phyloP scores from a whole-genome alignment of 2,888 invertebrate genomes.

The Bhutanitis thaidina region DNA sequence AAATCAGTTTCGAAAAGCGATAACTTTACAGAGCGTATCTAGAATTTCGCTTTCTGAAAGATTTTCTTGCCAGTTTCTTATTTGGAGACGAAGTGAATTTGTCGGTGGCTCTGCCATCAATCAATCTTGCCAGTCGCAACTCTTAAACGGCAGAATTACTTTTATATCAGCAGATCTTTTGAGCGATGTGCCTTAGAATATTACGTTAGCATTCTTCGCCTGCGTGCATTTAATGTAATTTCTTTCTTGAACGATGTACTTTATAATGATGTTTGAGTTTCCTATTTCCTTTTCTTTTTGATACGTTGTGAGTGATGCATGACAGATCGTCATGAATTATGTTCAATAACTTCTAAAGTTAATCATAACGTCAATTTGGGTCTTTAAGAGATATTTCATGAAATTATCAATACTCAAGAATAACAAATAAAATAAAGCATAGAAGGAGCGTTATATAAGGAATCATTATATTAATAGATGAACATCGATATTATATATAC shows the following conservation, averaged over 20 bases:
- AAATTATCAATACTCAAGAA: no score
- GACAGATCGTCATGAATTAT: neutral
- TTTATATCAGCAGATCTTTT: conserved; percentile 64
- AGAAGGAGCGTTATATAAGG: no score
- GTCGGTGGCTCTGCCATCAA: conserved; percentile 63
- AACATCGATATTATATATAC: no score
- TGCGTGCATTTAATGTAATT: conserved; percentile 32
- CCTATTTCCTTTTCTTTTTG: conserved; percentile 37
- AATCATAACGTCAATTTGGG: no score
- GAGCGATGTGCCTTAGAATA: conserved; percentile 50
- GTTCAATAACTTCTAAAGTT: neutral
- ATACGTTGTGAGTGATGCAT: conserved; percentile 13
- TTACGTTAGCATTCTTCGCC: conserved; percentile 40
- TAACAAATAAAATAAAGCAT: no score
- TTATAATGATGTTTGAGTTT: conserved; percentile 31
- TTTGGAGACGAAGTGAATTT: conserved; percentile 54
- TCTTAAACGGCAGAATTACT: conserved; percentile 63
- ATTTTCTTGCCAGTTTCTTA: conserved; percentile 33
- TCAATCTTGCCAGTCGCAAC: conserved; percentile 63
- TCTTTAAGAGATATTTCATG: no score
- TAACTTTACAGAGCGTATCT: neutral
- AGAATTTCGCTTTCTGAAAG: conserved; percentile 6
- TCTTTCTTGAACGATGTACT: conserved; percentile 25
- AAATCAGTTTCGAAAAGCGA: neutral
- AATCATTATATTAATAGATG: no score